Evolutionary conservation across 2,113 vertebrate species (phyloP), one percentile per base, ranked within the genome.

Genomic region (Hystrix cristata): DNA sequence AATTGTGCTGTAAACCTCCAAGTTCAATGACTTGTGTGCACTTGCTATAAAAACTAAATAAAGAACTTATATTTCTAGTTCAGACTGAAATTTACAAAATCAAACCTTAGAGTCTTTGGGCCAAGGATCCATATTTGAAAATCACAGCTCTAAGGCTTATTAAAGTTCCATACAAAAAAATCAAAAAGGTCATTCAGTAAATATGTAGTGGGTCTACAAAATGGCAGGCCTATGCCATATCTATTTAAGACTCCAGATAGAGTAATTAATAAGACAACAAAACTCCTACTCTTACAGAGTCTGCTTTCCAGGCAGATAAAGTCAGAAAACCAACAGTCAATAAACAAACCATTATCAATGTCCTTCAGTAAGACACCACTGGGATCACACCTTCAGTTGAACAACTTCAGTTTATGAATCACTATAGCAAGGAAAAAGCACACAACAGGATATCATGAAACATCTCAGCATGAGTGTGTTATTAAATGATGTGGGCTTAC

Each of bases 41-140:
- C 74, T 91, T 79, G 10, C 23, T 87, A 65, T 82, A 69, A 88
- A 94, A 95, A 92, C 14, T 25, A 87, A 94, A 91, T 53, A 57
- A 95, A 82, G 7, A 27, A 51, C 18, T 31, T 31, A n/a, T 2
- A 46, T 64, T 90, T 90, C 76, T 81, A 53, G 34, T 64, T 94
- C 27, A 78, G 13, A 31, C 16, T 60, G 34, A n/a, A 55, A 60
- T 85, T 13, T 15, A 48, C 31, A 55, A 90, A 67, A 55, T 48
- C 23, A 65, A 90, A 92, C 1, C 1, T 55, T 92, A 29, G 1
- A 43, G 23, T 46, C 65, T 74, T 69, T 18, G 15, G 19, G 23
- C 9, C 60, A 90, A 90, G 2, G 48, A 79, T 64, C 15, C 48
- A 19, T 48, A 59, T 64, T 65, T 87, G 53, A 90, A 94, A 93